These are phyloP conservation scores for Andrena fulva DNA, from an alignment of 2,888 invertebrate species.

Conservation along the genomic window DNA sequence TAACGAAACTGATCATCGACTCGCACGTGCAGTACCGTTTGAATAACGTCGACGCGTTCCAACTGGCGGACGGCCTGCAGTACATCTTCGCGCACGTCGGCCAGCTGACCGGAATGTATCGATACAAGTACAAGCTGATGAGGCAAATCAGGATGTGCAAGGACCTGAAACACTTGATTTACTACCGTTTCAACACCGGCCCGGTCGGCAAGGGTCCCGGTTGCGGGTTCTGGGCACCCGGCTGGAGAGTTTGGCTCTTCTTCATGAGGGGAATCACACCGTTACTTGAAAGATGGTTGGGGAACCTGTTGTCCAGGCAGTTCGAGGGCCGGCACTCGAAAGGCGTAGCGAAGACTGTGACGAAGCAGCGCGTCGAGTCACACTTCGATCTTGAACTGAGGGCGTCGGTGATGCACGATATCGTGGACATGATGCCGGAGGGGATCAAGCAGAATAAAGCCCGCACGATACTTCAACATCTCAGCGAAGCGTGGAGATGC, in stretches of 20 bases:
- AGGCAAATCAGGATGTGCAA: slow-evolving; percentile 99
- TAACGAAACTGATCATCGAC: slow-evolving; percentile 99
- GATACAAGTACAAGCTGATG: slow-evolving; percentile 99
- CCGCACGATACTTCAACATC: slow-evolving; percentile 98
- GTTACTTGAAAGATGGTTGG: slow-evolving; percentile 98
- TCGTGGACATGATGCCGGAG: slow-evolving; percentile 99
- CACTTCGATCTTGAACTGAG: slow-evolving; percentile 99
- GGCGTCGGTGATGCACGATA: slow-evolving; percentile 98
- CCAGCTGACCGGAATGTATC: slow-evolving; percentile 99
- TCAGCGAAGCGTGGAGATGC: slow-evolving; percentile 99
- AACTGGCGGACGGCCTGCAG: slow-evolving; percentile 98
- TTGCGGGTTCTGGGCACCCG: slow-evolving; percentile 99
- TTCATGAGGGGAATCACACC: slow-evolving; percentile 99
- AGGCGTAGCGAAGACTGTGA: slow-evolving; percentile 99
- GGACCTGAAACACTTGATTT: slow-evolving; percentile 99
- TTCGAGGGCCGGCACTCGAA: slow-evolving; percentile 99
- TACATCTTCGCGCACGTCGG: slow-evolving; percentile 99
- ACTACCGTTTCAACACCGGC: slow-evolving; percentile 99
- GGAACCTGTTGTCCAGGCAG: slow-evolving; percentile 98
- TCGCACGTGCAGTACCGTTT: slow-evolving; percentile 99
- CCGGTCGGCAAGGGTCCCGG: slow-evolving; percentile 99
- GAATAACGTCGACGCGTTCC: slow-evolving; percentile 99
- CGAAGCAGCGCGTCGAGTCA: slow-evolving; percentile 99
- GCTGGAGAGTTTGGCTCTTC: slow-evolving; percentile 99
- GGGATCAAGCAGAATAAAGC: slow-evolving; percentile 99